Percentiles rank a stretch among this genome's conserved stretches.
Conservation (phyloP, 2,113 vertebrate species). For the Ctenomys sociabilis region DNA sequence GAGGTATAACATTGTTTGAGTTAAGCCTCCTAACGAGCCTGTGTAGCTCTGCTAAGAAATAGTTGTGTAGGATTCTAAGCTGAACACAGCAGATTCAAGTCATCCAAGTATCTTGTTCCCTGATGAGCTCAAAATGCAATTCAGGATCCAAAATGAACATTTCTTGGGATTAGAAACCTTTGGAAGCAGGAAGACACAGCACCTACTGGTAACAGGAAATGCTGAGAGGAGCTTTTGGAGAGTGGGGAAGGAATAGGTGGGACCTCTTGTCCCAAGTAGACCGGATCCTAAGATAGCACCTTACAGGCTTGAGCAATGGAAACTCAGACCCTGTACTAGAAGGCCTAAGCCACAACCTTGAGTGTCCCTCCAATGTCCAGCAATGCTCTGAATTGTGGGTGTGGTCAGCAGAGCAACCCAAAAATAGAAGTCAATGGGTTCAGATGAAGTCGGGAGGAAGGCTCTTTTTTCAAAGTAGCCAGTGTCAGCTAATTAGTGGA, state of each 20-base stretch:
- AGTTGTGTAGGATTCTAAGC: background rate
- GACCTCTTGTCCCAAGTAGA: background rate
- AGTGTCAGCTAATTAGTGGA: background rate
- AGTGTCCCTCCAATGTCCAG: background rate
- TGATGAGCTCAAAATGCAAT: background rate
- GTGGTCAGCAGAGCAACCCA: background rate
- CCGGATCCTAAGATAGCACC: background rate
- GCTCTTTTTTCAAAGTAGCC: background rate
- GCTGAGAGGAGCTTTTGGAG: background rate
- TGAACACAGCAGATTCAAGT: background rate
- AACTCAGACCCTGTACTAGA: background rate
- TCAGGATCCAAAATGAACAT: background rate
- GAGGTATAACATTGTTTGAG: background rate
- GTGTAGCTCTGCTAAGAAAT: background rate
- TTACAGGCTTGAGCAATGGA: background rate
- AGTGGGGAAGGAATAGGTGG: background rate
- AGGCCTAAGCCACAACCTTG: background rate
- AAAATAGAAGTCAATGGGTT: background rate
- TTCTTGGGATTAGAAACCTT: background rate
- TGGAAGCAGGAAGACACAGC: background rate
- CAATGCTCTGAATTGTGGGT: background rate
- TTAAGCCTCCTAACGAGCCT: background rate
- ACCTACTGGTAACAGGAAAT: background rate
- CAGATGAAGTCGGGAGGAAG: background rate
- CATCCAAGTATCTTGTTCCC: background rate